Base-by-base conservation (phyloP, 1,140 invertebrate genomes). In the Ceratina japonica region DNA sequence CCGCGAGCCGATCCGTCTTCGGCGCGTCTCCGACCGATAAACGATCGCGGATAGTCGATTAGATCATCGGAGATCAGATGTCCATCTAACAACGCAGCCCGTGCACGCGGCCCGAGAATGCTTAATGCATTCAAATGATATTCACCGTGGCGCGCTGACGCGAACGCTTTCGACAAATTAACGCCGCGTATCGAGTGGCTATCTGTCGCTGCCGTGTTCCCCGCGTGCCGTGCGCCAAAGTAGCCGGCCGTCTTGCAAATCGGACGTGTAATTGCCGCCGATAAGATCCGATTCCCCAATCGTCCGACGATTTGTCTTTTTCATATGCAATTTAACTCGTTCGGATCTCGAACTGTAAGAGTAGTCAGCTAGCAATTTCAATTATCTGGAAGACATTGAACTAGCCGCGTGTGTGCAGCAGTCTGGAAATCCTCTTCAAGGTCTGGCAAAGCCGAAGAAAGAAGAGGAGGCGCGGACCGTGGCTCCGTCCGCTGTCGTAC, bases 91-190 rank as follows among this genome's bases (percentile, higher is more conserved):
- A 76, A 82, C 84, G 84, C 82, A 78, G 78, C 77, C 75, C 77
- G 69, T 82, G 72, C 75, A 85, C 84, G 84, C 84, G 51, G 75
- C 64, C 72, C 59, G 37, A 44, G 37, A 44, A 44, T 44, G 72
- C 84, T 87, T 89, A 89, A 89, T 89, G 87, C 88, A 89, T 88
- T 89, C 88, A 88, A 89, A 89, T 89, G 88, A 88, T 89, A 89
- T 89, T 89, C 88, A 88, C 87, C 83, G 86, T 82, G 79, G 84
- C 85, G 81, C 83, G 80, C 83, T 87, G 87, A 87, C 86, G 86
- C 86, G 83, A 87, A 73, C 81, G 85, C 87, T 88, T 87, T 87
- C 86, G 87, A 87, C 87, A 88, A 88, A 88, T 88, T 87, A 87
- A 88, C 87, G 87, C 84, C 83, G 78, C 87, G 87, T 87, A 87